Base-by-base conservation (phyloP, 2,113 vertebrate genomes). In the Anthoscopus minutus region DNA sequence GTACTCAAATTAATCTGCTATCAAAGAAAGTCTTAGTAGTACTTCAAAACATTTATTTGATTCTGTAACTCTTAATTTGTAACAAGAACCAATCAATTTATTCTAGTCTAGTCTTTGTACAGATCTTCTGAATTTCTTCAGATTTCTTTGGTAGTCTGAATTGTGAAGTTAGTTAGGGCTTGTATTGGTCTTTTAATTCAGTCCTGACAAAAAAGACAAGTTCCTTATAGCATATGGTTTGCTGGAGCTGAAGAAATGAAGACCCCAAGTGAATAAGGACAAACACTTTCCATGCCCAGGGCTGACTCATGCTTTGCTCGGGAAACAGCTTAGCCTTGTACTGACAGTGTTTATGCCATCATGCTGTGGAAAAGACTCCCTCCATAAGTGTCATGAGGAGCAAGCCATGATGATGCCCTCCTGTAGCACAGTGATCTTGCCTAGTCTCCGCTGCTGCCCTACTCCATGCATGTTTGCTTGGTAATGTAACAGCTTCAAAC, bases 311-410 rank as follows among this genome's bases (percentile, higher is more conserved):
- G 33, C 16, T 77, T 84, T 9, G 2, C n/a, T 53, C 22, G 37
- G 28, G 44, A 23, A 57, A 27, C 19, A 64, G 9, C 5, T 70
- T 45, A 37, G 17, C 20, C 51, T 47, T 62, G 57, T 2, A 0
- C 14, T 50, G 44, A 6, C 64, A 30, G 31, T 30, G 20, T 57
- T 53, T 31, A 28, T 67, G 53, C n/a, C 28, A 21, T 38, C 48
- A 38, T 1, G 2, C 48, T 71, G 20, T 50, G 25, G 60, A 50
- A 25, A 3, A 5, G 14, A 33, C 50, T 48, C 35, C 38, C 23
- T 7, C 5, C 1, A 1, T 6, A 25, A 23, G 17, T 23, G 10
- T 44, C 25, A 15, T 1, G 3, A 85, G 74, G 50, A 51, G 7
- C 57, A 51, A 84, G 51, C 38, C 9, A 2, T 21, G 40, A 15